These are phyloP conservation scores for Papilio dardanus DNA, from an alignment of 1,140 invertebrate genomes.

Conservation along the genomic window DNA sequence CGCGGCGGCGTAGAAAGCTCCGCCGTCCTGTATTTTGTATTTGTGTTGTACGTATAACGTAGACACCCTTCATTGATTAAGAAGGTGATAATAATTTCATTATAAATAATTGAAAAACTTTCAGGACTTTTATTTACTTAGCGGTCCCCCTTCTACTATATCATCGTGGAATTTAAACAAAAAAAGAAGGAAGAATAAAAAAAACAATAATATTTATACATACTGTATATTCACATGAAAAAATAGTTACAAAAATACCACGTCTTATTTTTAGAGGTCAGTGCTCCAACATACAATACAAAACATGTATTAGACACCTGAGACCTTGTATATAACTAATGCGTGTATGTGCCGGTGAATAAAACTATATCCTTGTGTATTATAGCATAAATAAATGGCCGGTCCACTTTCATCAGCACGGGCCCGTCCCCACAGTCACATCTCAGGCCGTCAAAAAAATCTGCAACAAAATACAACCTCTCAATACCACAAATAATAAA, in stretches of 20 bases:
- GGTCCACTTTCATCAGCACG: slow-evolving; percentile 33
- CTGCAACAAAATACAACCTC: neutral
- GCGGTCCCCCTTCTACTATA: too few relatives aligned
- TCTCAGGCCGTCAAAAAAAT: neutral
- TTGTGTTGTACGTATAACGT: slow-evolving; percentile 80
- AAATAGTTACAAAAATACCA: too few relatives aligned
- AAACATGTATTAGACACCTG: too few relatives aligned
- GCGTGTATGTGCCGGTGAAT: slow-evolving; percentile 39
- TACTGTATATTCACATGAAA: too few relatives aligned
- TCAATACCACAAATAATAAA: neutral
- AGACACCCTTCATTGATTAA: slow-evolving; percentile 77
- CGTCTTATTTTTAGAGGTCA: neutral
- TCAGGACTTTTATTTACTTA: slow-evolving; percentile 44
- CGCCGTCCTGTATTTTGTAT: slow-evolving; percentile 60
- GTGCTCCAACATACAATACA: too few relatives aligned
- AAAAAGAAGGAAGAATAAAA: too few relatives aligned
- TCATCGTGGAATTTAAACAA: neutral
- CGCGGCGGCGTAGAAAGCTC: neutral
- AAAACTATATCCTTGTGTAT: slow-evolving; percentile 37
- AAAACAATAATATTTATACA: too few relatives aligned
- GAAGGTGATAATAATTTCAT: slow-evolving; percentile 79
- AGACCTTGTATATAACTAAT: neutral
- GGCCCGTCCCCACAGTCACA: slow-evolving; percentile 1
- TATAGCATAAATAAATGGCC: slow-evolving; percentile 37
- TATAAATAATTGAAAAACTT: slow-evolving; percentile 73